Evolutionary conservation across 2,797 vertebrate genomes (phyloP).

Genomic region (Lates japonicus): DNA sequence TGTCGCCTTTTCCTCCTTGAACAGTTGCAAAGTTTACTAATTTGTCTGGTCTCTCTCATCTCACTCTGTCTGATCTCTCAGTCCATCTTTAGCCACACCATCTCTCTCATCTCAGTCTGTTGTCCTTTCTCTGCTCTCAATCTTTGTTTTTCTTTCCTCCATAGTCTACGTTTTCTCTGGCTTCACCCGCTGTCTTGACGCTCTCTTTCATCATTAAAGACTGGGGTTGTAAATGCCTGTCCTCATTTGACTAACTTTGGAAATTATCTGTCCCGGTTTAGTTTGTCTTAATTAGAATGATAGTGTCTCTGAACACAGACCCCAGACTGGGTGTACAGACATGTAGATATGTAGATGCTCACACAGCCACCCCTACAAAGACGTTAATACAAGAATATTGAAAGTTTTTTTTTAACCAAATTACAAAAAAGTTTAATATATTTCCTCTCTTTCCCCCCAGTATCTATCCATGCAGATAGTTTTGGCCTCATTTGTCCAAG

Average conservation of each 20-base stretch:
- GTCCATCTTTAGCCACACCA: constrained; percentile 9
- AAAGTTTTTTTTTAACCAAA: constrained; percentile 1
- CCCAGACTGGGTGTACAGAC: neutral
- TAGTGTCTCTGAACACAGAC: constrained; percentile 25
- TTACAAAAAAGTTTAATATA: neutral
- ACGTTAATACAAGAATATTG: neutral
- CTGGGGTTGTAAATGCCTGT: constrained; percentile 13
- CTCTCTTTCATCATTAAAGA: constrained; percentile 33
- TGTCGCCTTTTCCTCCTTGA: constrained; percentile 30
- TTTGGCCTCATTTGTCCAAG: too few species aligned
- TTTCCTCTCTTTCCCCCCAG: too few species aligned
- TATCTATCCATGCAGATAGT: too few species aligned
- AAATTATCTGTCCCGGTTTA: constrained; percentile 49
- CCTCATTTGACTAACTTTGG: constrained; percentile 48
- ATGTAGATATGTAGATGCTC: neutral
- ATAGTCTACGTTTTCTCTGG: neutral
- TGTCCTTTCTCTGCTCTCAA: neutral
- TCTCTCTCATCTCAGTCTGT: constrained; percentile 10
- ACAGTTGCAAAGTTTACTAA: constrained; percentile 29
- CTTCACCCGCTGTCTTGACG: neutral
- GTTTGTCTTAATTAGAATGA: constrained; percentile 47
- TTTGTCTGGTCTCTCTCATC: constrained; percentile 34
- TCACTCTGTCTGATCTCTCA: constrained; percentile 28
- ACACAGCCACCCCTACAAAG: neutral
- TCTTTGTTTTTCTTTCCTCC: neutral